phyloP scores from a whole-genome alignment of 1,140 invertebrate species.

The Solenopsis invicta region DNA sequence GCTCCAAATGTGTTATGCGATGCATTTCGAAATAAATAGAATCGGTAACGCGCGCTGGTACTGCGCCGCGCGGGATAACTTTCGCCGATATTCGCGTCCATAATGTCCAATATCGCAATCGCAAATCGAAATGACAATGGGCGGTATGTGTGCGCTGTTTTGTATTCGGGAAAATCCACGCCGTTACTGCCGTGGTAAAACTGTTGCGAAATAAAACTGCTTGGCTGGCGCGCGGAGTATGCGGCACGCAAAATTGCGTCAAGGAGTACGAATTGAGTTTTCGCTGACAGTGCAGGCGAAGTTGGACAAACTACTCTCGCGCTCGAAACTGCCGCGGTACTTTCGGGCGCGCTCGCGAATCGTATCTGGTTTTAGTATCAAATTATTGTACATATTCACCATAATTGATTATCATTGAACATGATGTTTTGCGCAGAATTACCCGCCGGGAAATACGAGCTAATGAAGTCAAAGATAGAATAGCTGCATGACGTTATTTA shows the following conservation, averaged over 20 bases:
- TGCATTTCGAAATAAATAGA: slow-evolving; percentile 48
- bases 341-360: slow-evolving; percentile 32
- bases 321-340: slow-evolving; percentile 28
- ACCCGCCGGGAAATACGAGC: slow-evolving; percentile 21
- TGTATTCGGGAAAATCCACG: slow-evolving; percentile 24
- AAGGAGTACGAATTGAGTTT: slow-evolving; percentile 56
- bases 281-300: slow-evolving; percentile 36
- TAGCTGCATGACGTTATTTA: slow-evolving; percentile 12
- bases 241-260: slow-evolving; percentile 46
- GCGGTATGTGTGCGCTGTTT: slow-evolving; percentile 1
- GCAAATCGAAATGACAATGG: slow-evolving; percentile 46
- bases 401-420: slow-evolving; percentile 42
- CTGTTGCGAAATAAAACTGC: slow-evolving; percentile 25
- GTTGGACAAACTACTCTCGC: slow-evolving; percentile 45
- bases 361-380: slow-evolving; percentile 34
- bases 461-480: slow-evolving; percentile 36
- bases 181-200: slow-evolving; percentile 16
- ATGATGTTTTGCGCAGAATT: slow-evolving; percentile 22
- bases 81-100: slow-evolving; percentile 22
- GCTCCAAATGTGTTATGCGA: slow-evolving; percentile 19
- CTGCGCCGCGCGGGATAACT: slow-evolving; percentile 24
- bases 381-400: slow-evolving; percentile 52
- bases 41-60: slow-evolving; percentile 35
- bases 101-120: slow-evolving; percentile 37
- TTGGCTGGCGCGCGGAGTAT: slow-evolving; percentile 11